Evolutionary conservation across 2,888 invertebrate genomes (phyloP).

Genomic region (Ephialtes manifestator): DNA sequence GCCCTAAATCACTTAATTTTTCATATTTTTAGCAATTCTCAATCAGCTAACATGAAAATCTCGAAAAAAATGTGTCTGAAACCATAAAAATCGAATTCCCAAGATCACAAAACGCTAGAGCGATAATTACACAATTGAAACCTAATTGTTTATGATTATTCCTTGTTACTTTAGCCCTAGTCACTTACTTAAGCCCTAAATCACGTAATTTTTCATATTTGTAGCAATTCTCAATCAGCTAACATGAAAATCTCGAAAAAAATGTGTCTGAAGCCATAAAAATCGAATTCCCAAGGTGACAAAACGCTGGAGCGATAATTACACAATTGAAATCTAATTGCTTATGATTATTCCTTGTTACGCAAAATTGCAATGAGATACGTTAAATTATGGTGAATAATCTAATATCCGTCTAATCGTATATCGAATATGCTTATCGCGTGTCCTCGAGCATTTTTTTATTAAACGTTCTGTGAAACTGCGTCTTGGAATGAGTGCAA

Average conservation of each 20-base stretch:
- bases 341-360: conserved; percentile 3
- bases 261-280: not conserved
- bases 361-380: not conserved
- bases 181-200: too few relatives aligned
- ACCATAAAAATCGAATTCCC: too few relatives aligned
- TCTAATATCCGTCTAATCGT: not conserved
- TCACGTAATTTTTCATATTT: too few relatives aligned
- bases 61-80: too few relatives aligned
- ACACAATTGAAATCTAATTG: not conserved
- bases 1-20: too few relatives aligned
- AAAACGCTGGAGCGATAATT: not conserved
- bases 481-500: conserved; percentile 30
- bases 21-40: too few relatives aligned
- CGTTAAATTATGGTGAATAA: not conserved
- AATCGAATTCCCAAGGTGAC: not conserved
- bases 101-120: too few relatives aligned
- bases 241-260: not conserved
- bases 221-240: too few relatives aligned
- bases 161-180: too few relatives aligned
- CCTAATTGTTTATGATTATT: too few relatives aligned
- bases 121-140: too few relatives aligned
- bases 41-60: too few relatives aligned
- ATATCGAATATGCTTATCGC: conserved; percentile 17
- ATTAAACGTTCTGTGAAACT: conserved; percentile 19
- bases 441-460: conserved; percentile 13